Conservation (phyloP, 1,140 invertebrate genomes). For the Lepidurus couesii region DNA sequence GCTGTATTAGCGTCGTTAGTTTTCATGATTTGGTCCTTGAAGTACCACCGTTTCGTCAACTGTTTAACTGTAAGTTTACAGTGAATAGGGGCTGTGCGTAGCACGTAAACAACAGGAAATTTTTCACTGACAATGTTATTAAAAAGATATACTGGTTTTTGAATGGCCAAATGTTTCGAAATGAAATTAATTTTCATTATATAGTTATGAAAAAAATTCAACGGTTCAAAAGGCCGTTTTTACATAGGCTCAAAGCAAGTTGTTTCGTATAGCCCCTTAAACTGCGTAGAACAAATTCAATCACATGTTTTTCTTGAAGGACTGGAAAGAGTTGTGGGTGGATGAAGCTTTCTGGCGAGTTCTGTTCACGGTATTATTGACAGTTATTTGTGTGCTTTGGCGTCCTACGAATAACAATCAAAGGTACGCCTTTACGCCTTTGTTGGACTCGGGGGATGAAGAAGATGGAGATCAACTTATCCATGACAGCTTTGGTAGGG, state of each 20-base stretch:
- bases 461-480: slow-evolving; percentile 75
- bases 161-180: too few relatives aligned
- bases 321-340: slow-evolving; percentile 87
- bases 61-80: slow-evolving; percentile 62
- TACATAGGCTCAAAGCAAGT: too few relatives aligned
- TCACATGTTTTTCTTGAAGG: slow-evolving; percentile 48
- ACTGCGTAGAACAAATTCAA: not conserved
- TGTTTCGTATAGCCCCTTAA: too few relatives aligned
- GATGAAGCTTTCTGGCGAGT: slow-evolving; percentile 93
- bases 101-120: too few relatives aligned
- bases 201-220: too few relatives aligned
- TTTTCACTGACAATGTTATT: too few relatives aligned
- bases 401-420: slow-evolving; percentile 91
- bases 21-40: slow-evolving; percentile 88
- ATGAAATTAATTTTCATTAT: too few relatives aligned
- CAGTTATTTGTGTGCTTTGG: slow-evolving; percentile 92
- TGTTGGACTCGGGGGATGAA: slow-evolving; percentile 73
- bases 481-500: slow-evolving; percentile 69
- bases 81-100: not conserved
- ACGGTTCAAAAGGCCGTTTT: too few relatives aligned
- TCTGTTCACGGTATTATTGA: slow-evolving; percentile 75
- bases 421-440: slow-evolving; percentile 85
- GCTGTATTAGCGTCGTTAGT: slow-evolving; percentile 78
- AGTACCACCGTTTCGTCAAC: slow-evolving; percentile 60
- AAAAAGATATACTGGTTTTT: too few relatives aligned